Percentiles rank a stretch among this genome's conserved stretches.
These are phyloP conservation scores for Centroberyx gerrardi DNA, from an alignment of 2,797 vertebrate genomes.

Conservation along the genomic window DNA sequence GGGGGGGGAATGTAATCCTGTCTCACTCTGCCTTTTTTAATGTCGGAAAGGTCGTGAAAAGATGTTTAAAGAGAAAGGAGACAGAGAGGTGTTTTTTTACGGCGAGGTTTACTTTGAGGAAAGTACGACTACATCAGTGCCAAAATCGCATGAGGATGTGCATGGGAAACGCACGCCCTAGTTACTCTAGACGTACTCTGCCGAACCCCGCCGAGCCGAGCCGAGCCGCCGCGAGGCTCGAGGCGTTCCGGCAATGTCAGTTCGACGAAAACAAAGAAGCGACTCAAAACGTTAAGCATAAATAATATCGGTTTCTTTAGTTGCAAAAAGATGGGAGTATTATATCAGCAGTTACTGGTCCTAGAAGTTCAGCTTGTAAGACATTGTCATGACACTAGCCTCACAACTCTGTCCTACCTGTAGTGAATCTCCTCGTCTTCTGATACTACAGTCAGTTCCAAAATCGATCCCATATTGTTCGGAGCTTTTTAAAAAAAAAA, in stretches of 20 bases:
- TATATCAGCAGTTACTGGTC: conserved; percentile 41
- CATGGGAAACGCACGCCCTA: conserved; percentile 73
- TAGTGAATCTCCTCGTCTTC: conserved; percentile 46
- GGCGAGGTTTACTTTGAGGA: conserved; percentile 65
- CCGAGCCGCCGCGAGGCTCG: conserved; percentile 40
- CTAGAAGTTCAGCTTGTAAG: conserved; percentile 56
- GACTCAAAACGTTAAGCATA: conserved; percentile 25
- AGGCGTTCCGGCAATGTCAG: conserved; percentile 59
- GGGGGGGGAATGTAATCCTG: conserved; percentile 59
- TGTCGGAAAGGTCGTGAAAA: conserved; percentile 44
- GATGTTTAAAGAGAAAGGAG: conserved; percentile 36
- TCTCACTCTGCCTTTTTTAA: conserved; percentile 81
- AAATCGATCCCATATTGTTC: conserved; percentile 60
- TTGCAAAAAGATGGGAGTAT: conserved; percentile 33
- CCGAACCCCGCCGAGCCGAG: conserved; percentile 51
- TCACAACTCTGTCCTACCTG: conserved; percentile 51
- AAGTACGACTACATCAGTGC: conserved; percentile 83
- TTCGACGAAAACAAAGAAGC: conserved; percentile 31
- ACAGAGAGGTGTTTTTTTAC: conserved; percentile 27
- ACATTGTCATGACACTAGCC: conserved; percentile 16
- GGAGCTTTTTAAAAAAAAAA: conserved; percentile 68
- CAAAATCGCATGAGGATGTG: conserved; percentile 81
- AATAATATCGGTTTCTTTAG: conserved; percentile 28
- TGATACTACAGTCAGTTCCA: conserved; percentile 48
- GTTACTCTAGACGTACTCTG: conserved; percentile 61